Percentiles rank a stretch among this genome's conserved stretches.
phyloP scores from a whole-genome alignment of 1,140 invertebrate species.

The Acyrthosiphon pisum region DNA sequence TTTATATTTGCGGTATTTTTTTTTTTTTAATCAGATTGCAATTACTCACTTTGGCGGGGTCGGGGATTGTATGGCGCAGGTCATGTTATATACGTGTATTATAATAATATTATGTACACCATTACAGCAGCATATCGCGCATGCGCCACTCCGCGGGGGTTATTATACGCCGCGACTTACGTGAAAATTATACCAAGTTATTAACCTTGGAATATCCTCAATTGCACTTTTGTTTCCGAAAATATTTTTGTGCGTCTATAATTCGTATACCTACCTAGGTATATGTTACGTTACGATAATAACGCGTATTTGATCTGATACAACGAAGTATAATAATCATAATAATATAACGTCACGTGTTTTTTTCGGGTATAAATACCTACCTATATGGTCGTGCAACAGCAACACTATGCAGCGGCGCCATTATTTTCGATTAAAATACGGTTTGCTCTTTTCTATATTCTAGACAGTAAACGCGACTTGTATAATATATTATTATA shows the following conservation, averaged over 20 bases:
- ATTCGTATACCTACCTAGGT: neutral
- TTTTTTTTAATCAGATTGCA: conserved; percentile 21
- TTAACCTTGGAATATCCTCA: neutral
- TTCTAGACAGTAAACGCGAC: neutral
- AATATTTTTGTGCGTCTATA: neutral
- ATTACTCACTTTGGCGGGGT: conserved; percentile 16
- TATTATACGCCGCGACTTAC: neutral
- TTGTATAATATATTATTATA: neutral
- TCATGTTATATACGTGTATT: neutral
- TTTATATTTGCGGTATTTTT: neutral
- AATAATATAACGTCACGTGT: neutral
- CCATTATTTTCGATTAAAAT: neutral
- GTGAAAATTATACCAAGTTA: neutral
- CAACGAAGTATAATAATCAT: neutral
- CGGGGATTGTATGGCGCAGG: neutral
- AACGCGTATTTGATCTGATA: neutral
- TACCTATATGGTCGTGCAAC: neutral
- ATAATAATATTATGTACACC: too few relatives aligned
- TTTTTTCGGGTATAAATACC: neutral
- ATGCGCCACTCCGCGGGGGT: neutral
- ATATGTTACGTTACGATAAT: neutral
- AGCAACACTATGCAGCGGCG: neutral
- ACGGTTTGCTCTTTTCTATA: neutral
- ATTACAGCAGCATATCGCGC: too few relatives aligned
- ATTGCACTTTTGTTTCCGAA: neutral